Conservation (phyloP, 2,113 vertebrate species). For the Ailuropoda melanoleuca region DNA sequence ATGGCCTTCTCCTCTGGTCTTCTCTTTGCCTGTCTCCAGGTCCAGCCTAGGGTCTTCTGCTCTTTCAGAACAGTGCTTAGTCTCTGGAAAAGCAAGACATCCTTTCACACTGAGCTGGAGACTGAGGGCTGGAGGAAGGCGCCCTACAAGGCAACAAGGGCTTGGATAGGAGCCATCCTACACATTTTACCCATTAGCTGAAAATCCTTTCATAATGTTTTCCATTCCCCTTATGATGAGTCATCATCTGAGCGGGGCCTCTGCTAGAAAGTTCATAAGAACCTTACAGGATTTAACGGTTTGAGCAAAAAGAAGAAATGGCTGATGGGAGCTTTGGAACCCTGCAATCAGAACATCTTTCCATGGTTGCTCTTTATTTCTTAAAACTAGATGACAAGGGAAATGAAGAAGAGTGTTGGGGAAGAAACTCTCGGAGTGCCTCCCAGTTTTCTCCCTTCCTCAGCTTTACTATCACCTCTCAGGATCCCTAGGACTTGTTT, state of each 20-base stretch:
- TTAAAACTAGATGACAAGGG: slow-evolving; percentile 19
- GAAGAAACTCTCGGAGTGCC: slow-evolving; percentile 6
- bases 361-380: slow-evolving; percentile 39
- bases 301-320: slow-evolving; percentile 52
- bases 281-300: background rate
- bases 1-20: background rate
- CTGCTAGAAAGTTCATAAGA: slow-evolving; percentile 46
- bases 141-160: background rate
- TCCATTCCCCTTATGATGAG: slow-evolving; percentile 49
- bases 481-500: slow-evolving; percentile 14
- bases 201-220: background rate
- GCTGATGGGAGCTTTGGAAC: background rate
- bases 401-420: background rate
- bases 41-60: background rate
- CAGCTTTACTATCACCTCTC: slow-evolving; percentile 43
- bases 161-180: background rate
- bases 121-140: background rate
- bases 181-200: slow-evolving; percentile 48
- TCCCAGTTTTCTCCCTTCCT: slow-evolving; percentile 28
- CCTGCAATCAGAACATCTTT: background rate
- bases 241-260: background rate
- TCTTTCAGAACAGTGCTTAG: background rate
- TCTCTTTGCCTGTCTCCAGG: background rate
- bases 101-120: background rate
- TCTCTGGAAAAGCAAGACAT: background rate